A percentile compares a stretch with the other conserved stretches of the same genome.
These are phyloP conservation scores for Cephus runcator DNA, from an alignment of 2,888 invertebrate species.

Conservation along the genomic window DNA sequence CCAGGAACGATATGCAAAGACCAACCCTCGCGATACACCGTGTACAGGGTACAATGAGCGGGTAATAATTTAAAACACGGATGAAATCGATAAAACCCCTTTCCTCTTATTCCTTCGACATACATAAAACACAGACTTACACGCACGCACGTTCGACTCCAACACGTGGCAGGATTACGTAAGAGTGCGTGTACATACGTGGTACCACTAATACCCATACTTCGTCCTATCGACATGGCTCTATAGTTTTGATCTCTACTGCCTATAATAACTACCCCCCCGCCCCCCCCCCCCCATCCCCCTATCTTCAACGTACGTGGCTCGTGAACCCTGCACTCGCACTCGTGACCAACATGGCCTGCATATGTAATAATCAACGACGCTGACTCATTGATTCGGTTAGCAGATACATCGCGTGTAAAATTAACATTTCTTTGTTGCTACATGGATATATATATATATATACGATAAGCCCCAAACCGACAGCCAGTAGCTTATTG, in stretches of 20 bases:
- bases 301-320: background rate
- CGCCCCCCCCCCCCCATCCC: fast-evolving
- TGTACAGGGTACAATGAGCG: slow-evolving; percentile 36
- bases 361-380: slow-evolving; percentile 45
- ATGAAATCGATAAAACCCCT: slow-evolving; percentile 53
- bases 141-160: background rate
- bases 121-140: background rate
- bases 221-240: background rate
- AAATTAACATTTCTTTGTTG: slow-evolving; percentile 43
- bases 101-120: background rate
- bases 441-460: background rate
- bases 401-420: slow-evolving; percentile 39
- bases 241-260: background rate
- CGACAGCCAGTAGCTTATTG: background rate
- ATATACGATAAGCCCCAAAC: background rate
- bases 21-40: slow-evolving; percentile 24
- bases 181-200: slow-evolving; percentile 9
- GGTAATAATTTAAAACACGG: slow-evolving; percentile 52
- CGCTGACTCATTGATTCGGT: slow-evolving; percentile 53
- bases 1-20: slow-evolving; percentile 26
- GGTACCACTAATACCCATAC: background rate
- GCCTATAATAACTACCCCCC: background rate
- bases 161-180: slow-evolving; percentile 2
- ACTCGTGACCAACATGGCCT: slow-evolving; percentile 30
- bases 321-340: background rate